Evolutionary conservation across 2,888 invertebrate species (phyloP).

Genomic region (Sisyra nigra): DNA sequence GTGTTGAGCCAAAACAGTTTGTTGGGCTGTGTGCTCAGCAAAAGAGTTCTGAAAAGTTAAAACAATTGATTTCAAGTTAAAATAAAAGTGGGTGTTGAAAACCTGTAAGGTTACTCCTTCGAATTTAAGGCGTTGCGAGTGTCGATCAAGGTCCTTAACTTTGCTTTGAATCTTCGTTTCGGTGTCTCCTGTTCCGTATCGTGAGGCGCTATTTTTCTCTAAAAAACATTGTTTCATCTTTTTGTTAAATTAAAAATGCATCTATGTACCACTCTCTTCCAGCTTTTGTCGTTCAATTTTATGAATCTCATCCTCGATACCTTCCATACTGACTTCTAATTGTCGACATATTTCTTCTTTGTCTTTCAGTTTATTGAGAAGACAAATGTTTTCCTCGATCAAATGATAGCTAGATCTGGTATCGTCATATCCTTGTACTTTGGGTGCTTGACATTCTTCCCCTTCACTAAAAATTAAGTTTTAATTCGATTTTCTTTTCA

Average conservation of each 20-base stretch:
- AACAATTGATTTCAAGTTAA: not conserved
- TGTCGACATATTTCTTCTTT: slow-evolving; percentile 28
- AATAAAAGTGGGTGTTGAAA: not conserved
- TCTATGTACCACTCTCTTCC: slow-evolving; percentile 4
- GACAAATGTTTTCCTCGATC: slow-evolving; percentile 29
- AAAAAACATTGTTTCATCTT: not conserved
- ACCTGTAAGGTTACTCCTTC: slow-evolving; percentile 17
- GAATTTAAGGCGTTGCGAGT: slow-evolving; percentile 13
- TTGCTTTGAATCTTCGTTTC: slow-evolving; percentile 16
- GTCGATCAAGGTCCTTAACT: slow-evolving; percentile 14
- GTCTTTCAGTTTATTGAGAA: slow-evolving; percentile 26
- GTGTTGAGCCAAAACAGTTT: slow-evolving; percentile 24
- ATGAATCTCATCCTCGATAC: slow-evolving; percentile 21
- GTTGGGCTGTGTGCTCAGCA: slow-evolving; percentile 19
- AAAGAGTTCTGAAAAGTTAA: slow-evolving; percentile 12
- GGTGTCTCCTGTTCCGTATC: not conserved
- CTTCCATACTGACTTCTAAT: slow-evolving; percentile 22
- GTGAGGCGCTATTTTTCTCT: not conserved
- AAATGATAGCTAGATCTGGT: slow-evolving; percentile 31
- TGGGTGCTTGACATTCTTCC: slow-evolving; percentile 23
- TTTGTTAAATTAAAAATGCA: not conserved
- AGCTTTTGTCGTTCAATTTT: slow-evolving; percentile 12
- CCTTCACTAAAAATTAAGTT: slow-evolving; percentile 27
- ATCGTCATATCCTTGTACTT: slow-evolving; percentile 22
- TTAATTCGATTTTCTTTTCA: slow-evolving; percentile 7